Evolutionary conservation across 2,888 invertebrate genomes (phyloP).

Genomic region (Cantharis rustica): DNA sequence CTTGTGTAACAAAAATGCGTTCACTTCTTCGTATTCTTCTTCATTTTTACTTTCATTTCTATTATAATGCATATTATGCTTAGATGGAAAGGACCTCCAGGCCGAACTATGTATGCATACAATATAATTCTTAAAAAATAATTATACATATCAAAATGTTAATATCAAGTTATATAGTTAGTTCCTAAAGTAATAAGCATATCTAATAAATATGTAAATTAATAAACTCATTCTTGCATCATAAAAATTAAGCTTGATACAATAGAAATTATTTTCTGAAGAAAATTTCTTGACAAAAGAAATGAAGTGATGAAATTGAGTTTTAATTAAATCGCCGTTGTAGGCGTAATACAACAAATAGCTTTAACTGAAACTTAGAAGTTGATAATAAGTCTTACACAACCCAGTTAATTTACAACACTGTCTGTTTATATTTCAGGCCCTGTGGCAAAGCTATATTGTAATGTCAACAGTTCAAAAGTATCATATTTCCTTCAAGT

Average conservation of each 20-base stretch:
- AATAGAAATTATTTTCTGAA: neutral
- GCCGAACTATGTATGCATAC: neutral
- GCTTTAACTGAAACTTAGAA: slow-evolving; percentile 6
- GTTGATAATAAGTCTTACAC: slow-evolving; percentile 10
- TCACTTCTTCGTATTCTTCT: neutral
- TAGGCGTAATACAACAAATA: slow-evolving; percentile 12
- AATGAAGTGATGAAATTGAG: neutral
- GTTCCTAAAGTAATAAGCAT: neutral
- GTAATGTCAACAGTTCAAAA: slow-evolving; percentile 18
- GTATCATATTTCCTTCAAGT: slow-evolving; percentile 13
- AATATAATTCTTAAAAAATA: neutral
- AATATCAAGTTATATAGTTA: no score
- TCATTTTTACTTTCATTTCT: neutral
- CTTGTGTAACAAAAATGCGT: neutral
- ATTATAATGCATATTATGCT: neutral
- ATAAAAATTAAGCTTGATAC: neutral
- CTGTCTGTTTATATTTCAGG: slow-evolving; percentile 13
- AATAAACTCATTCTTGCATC: neutral
- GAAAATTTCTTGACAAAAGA: neutral
- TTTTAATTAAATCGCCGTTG: neutral
- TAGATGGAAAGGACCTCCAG: neutral
- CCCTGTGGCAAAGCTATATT: slow-evolving; percentile 12
- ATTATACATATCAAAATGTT: neutral
- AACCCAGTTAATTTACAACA: slow-evolving; percentile 15
- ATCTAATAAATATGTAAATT: neutral